Base-by-base conservation (phyloP, 2,113 vertebrate genomes). In the Platichthys stellatus region DNA sequence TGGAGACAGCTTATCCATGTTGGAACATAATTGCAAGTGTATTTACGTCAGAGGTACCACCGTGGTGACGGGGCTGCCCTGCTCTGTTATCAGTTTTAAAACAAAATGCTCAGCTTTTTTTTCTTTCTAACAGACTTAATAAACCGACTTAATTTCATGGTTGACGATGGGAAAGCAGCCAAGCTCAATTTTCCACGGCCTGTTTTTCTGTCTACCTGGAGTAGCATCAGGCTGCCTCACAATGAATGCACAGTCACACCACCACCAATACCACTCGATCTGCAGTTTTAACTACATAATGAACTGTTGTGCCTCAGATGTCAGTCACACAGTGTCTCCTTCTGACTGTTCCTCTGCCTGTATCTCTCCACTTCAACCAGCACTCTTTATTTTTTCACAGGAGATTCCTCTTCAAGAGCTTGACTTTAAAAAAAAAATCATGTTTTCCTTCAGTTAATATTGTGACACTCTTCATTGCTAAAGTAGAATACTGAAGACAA, bases 231-330 rank as follows among this genome's bases (percentile, higher is more conserved):
- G 61, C 80, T 70, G 69, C 69, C 62, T 74, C 73, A 75, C 76
- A 92, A 94, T 92, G 76, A 91, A 93, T 94, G 87, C 90, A 87
- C 8, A 78, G 89, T 92, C 91, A 94, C 93, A 92, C 87, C 81
- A 82, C 78, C 81, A 80, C 80, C 76, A 72, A 82, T 82, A 89
- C 88, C 80, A 65, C 86, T 90, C 57, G 69, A 88, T 89, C 80
- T 90, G 72, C 78, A 81, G 81, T 80, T 83, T 60, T 80, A 88
- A 92, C 86, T 72, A 84, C 88, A 82, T 91, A 87, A 91, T 90
- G 76, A 83, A 72, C 68, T 71, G 74, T 54, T 82, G 69, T 26
- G 73, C 83, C 59, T 89, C 78, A 89, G 78, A 88, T 87, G 80
- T 88, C 80, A 80, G 83, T 83, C 80, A 68, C 63, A 69, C 56